Conservation (phyloP, 2,797 vertebrate genomes). For the Sebastes matsubarae region DNA sequence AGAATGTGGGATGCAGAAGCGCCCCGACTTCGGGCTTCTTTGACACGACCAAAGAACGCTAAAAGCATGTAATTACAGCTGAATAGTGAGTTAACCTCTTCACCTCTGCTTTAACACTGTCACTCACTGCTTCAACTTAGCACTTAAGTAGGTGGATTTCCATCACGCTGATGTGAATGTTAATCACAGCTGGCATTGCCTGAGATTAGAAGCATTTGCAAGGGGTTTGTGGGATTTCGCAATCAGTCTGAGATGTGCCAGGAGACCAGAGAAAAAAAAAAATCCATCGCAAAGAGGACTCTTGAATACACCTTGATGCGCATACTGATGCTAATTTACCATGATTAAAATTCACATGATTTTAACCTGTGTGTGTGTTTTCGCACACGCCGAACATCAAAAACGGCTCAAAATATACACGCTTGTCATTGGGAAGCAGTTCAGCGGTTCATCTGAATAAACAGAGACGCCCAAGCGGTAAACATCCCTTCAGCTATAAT, state of each 20-base stretch:
- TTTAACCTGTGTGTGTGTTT: background rate
- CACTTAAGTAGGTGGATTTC: constrained; percentile 47
- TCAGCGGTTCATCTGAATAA: constrained; percentile 16
- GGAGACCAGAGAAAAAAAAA: constrained; percentile 18
- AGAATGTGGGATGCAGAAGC: background rate
- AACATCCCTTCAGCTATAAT: constrained; percentile 49
- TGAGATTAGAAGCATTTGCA: constrained; percentile 39
- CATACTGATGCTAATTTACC: background rate
- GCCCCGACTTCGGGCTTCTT: constrained; percentile 6
- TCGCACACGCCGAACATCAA: background rate
- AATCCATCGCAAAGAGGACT: background rate
- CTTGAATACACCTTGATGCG: background rate
- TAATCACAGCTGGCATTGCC: constrained; percentile 11
- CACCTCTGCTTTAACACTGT: constrained; percentile 36
- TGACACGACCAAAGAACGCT: constrained; percentile 23
- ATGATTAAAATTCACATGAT: background rate
- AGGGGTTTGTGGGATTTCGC: constrained; percentile 38
- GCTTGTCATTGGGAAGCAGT: constrained; percentile 4
- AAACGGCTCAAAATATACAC: background rate
- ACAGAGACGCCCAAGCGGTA: constrained; percentile 17
- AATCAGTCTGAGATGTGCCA: constrained; percentile 20
- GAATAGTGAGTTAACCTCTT: constrained; percentile 67
- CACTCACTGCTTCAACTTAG: constrained; percentile 26
- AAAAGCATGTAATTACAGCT: constrained; percentile 59
- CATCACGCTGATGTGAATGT: constrained; percentile 18